Base-by-base conservation (phyloP, 2,888 invertebrate species). In the Anagyrus pseudococci region DNA sequence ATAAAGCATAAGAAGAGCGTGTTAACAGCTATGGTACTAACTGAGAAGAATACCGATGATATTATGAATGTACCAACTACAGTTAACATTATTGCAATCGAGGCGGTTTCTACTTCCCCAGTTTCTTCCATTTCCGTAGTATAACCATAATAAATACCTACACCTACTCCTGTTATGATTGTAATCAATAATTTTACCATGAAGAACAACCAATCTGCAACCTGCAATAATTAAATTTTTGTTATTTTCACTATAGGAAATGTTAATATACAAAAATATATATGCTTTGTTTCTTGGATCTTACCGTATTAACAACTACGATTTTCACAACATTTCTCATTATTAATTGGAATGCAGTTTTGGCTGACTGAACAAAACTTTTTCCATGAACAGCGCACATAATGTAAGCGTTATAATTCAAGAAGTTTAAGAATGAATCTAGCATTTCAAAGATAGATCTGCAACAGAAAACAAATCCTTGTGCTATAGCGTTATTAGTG, bases 1-100 rank as follows among this genome's bases (percentile, higher is more conserved):
- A 98, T 84, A 85, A 98, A 98, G 81, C 97, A 98, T 58, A 98
- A 85, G 83, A 98, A 98, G 58, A 98, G 82, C 0, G 98, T 98
- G 75, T 98, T 96, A 1, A 98, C 96, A 0, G 96, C 98, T 92
- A 96, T 95, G 17, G 91, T 88, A 82, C 96, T 97, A 0, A 98
- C 97, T 65, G 90, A 90, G 83, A 98, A 98, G 85, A 98, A 98
- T 69, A 93, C 86, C 40, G 89, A 88, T 23, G 94, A 43, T 43
- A 43, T 19, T 19, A 43, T 4, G 8, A 17, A 8, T 29, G 13
- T 19, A 57, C 20, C 13, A 22, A 20, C 37, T 2, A 37, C 15
- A 8, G 8, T 37, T 4, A 15, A 37, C 33, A 37, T 37, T n/a
- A n/a, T n/a, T n/a, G n/a, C n/a, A 37, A 37, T 4, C 8, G 8